phyloP scores from a whole-genome alignment of 2,888 invertebrate species.

The Falcaria lacertinaria region DNA sequence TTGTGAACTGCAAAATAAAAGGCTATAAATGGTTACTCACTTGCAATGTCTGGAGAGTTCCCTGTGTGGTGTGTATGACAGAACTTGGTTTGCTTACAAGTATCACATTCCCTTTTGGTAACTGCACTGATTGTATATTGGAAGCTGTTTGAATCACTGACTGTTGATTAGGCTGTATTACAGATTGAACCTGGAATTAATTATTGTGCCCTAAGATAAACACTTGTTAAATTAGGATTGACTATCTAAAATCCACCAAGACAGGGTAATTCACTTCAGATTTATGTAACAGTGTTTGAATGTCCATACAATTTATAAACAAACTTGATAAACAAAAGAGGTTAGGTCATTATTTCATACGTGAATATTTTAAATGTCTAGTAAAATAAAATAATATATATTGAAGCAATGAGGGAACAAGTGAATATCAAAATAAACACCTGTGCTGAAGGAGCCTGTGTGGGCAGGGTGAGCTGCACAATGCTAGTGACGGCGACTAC shows the following conservation, averaged over 20 bases:
- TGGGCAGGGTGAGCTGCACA: slow-evolving; percentile 90
- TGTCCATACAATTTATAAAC: neutral
- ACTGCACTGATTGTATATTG: slow-evolving; percentile 88
- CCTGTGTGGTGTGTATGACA: slow-evolving; percentile 95
- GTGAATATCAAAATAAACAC: slow-evolving; percentile 56
- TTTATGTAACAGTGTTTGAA: too few relatives aligned
- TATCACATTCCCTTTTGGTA: slow-evolving; percentile 93
- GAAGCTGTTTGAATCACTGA: slow-evolving; percentile 97
- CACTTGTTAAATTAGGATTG: neutral
- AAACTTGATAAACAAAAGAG: slow-evolving; percentile 1
- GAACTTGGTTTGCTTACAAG: slow-evolving; percentile 94
- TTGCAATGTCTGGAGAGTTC: slow-evolving; percentile 91
- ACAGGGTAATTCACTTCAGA: too few relatives aligned
- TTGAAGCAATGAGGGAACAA: neutral
- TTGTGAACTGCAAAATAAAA: neutral
- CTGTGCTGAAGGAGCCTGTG: slow-evolving; percentile 83
- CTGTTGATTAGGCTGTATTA: slow-evolving; percentile 97
- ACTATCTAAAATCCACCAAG: too few relatives aligned
- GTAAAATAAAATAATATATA: neutral
- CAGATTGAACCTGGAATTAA: slow-evolving; percentile 90
- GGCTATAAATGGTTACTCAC: too few relatives aligned
- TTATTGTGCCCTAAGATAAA: slow-evolving; percentile 5
- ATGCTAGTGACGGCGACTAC: slow-evolving; percentile 85
- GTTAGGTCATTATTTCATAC: neutral
- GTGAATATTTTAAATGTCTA: neutral